phyloP scores from a whole-genome alignment of 1,140 invertebrate species.

The Bombus breviceps region DNA sequence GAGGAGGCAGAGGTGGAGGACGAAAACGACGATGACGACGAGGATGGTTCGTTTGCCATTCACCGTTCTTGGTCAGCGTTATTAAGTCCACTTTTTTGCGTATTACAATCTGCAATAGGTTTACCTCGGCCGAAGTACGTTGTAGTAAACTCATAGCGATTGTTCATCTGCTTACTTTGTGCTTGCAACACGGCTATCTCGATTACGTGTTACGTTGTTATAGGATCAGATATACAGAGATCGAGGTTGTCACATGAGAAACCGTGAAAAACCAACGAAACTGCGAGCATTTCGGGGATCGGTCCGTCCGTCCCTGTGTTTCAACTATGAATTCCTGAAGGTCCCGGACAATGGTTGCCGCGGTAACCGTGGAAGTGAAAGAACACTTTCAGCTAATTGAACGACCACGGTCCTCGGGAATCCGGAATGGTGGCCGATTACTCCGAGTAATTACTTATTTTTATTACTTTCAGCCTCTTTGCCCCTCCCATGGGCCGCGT shows the following conservation, averaged over 20 bases:
- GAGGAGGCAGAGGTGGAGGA: conserved; percentile 12
- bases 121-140: not conserved
- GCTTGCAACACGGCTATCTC: not conserved
- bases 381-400: conserved; percentile 61
- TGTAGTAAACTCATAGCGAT: not conserved
- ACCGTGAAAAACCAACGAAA: not conserved
- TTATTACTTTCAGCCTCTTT: conserved; percentile 59
- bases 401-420: conserved; percentile 41
- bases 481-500: conserved; percentile 31
- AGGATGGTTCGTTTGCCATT: not conserved
- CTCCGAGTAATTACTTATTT: conserved; percentile 61
- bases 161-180: too few species aligned
- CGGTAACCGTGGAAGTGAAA: conserved; percentile 46
- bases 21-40: conserved; percentile 25
- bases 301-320: not conserved
- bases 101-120: conserved; percentile 10
- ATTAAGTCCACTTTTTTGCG: not conserved
- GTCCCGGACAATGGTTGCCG: conserved; percentile 36
- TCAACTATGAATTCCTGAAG: conserved; percentile 25
- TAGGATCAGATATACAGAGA: not conserved
- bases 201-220: not conserved
- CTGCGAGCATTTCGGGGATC: not conserved
- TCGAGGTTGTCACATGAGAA: not conserved
- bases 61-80: conserved; percentile 22
- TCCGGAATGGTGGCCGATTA: conserved; percentile 49